Percentiles rank a stretch among this genome's conserved stretches.
Evolutionary conservation across 2,888 invertebrate species (phyloP).

Genomic region (Perdita meconis): DNA sequence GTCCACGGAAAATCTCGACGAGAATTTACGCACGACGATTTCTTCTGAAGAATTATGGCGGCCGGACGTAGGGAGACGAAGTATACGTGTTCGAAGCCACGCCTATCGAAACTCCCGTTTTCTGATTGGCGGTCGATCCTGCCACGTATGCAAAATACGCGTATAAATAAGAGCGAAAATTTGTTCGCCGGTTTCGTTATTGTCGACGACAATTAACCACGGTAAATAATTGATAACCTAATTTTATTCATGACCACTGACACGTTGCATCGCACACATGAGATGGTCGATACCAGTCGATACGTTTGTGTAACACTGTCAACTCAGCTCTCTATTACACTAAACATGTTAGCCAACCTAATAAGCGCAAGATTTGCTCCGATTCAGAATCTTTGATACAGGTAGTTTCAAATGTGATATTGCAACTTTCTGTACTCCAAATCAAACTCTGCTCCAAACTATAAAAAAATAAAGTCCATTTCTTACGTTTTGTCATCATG

Average conservation of each 20-base stretch:
- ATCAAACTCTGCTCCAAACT: too few relatives aligned
- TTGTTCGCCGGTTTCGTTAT: slow-evolving; percentile 47
- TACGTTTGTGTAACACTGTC: slow-evolving; percentile 39
- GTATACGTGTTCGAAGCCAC: slow-evolving; percentile 77
- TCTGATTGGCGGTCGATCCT: slow-evolving; percentile 75
- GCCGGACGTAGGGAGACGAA: slow-evolving; percentile 73
- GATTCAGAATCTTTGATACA: too few relatives aligned
- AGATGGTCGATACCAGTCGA: slow-evolving; percentile 39
- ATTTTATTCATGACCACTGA: slow-evolving; percentile 44
- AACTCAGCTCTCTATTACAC: slow-evolving; percentile 23
- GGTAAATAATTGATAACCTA: slow-evolving; percentile 52
- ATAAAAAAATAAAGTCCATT: too few relatives aligned
- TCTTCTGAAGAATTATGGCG: slow-evolving; percentile 78
- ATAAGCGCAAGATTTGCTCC: slow-evolving; percentile 10
- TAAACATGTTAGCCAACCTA: slow-evolving; percentile 52
- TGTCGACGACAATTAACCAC: slow-evolving; percentile 47
- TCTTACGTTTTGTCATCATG: too few relatives aligned
- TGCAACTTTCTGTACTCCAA: too few relatives aligned
- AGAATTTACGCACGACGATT: slow-evolving; percentile 71
- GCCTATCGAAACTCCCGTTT: slow-evolving; percentile 76
- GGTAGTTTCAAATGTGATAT: too few relatives aligned
- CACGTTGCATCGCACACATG: slow-evolving; percentile 16
- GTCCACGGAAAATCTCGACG: slow-evolving; percentile 52
- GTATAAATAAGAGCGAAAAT: slow-evolving; percentile 36
- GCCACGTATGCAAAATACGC: slow-evolving; percentile 80